Evolutionary conservation across 2,113 vertebrate genomes (phyloP).

Genomic region (Grus americana): DNA sequence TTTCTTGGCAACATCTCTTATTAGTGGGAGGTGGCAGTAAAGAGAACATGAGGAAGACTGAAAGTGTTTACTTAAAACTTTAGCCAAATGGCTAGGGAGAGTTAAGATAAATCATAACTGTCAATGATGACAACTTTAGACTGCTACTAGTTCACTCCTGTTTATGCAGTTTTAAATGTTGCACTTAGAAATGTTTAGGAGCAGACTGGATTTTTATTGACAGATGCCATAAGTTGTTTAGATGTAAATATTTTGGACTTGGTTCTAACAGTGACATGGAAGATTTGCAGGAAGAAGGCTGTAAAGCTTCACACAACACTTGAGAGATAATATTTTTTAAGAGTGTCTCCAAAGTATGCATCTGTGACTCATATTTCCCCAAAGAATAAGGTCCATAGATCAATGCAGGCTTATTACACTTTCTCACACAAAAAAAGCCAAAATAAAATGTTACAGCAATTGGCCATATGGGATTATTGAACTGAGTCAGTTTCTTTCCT

Average conservation of each 20-base stretch:
- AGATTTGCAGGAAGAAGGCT: slow-evolving; percentile 70
- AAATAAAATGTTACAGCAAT: slow-evolving; percentile 35
- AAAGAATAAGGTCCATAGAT: slow-evolving; percentile 71
- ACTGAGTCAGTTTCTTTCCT: not conserved
- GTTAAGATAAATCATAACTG: slow-evolving; percentile 77
- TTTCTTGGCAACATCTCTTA: slow-evolving; percentile 73
- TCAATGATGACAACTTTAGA: slow-evolving; percentile 78
- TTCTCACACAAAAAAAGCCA: slow-evolving; percentile 49
- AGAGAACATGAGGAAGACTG: slow-evolving; percentile 75
- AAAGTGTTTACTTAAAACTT: slow-evolving; percentile 81
- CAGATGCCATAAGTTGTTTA: slow-evolving; percentile 68
- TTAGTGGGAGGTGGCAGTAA: slow-evolving; percentile 78
- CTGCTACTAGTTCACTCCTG: slow-evolving; percentile 79
- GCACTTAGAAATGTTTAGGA: slow-evolving; percentile 62
- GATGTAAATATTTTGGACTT: slow-evolving; percentile 64
- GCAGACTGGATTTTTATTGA: slow-evolving; percentile 65
- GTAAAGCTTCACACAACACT: slow-evolving; percentile 76
- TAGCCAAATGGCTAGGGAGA: slow-evolving; percentile 77
- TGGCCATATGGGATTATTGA: slow-evolving; percentile 17
- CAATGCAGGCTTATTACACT: slow-evolving; percentile 55
- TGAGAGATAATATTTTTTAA: slow-evolving; percentile 76
- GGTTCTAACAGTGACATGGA: slow-evolving; percentile 60
- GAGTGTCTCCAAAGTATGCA: slow-evolving; percentile 64
- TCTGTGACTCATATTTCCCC: slow-evolving; percentile 74
- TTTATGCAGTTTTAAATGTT: slow-evolving; percentile 71